These are phyloP conservation scores for Gallinago undulata DNA, from an alignment of 2,113 vertebrate species.

Conservation along the genomic window DNA sequence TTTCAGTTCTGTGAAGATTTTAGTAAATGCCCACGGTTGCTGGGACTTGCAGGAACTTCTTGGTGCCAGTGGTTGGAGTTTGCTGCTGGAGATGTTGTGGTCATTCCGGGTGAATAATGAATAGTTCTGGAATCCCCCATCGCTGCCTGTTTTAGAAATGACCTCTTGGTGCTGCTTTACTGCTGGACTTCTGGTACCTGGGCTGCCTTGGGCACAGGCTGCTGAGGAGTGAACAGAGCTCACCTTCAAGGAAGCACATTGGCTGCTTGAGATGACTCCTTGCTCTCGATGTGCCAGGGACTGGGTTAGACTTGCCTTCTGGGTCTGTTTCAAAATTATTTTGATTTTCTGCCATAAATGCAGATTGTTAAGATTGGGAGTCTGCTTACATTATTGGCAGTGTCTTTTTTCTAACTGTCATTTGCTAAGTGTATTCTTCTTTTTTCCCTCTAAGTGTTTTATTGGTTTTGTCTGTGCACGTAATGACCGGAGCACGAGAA, in stretches of 20 bases:
- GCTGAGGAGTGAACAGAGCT: background rate
- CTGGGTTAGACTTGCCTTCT: background rate
- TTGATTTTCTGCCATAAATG: background rate
- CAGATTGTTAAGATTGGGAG: background rate
- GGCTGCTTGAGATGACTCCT: background rate
- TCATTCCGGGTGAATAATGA: background rate
- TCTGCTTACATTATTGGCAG: background rate
- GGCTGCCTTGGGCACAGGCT: rapidly evolving
- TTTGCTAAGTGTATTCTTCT: background rate
- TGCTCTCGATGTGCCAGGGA: background rate
- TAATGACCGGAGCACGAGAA: background rate
- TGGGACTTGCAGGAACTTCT: background rate
- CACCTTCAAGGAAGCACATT: rapidly evolving
- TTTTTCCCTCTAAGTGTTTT: no score
- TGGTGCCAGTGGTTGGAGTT: background rate
- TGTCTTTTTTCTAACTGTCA: background rate
- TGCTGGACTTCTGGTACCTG: background rate
- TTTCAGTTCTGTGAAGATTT: background rate
- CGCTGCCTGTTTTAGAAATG: background rate
- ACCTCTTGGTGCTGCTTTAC: background rate
- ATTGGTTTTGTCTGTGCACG: background rate
- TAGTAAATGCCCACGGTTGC: background rate
- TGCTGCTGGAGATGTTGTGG: background rate
- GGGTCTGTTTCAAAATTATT: background rate
- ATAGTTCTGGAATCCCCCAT: background rate